These are phyloP conservation scores for Yoshiicerus persimilis DNA, from an alignment of 1,140 invertebrate genomes.

Conservation along the genomic window DNA sequence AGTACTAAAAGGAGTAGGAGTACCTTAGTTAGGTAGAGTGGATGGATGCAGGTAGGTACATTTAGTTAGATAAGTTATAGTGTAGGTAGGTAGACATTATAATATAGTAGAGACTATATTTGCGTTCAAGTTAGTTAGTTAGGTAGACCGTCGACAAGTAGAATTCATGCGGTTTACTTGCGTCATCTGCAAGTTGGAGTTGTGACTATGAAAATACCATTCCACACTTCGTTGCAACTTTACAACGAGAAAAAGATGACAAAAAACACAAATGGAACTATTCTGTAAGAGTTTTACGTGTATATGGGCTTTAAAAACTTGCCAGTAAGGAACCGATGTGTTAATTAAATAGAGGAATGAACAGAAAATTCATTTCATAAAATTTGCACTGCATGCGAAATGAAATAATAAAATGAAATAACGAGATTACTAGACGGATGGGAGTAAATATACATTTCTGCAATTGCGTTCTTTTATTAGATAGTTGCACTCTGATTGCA, in stretches of 20 bases:
- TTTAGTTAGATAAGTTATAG: neutral
- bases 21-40: neutral
- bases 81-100: neutral
- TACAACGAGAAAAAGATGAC: neutral
- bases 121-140: neutral
- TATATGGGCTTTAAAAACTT: neutral
- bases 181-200: neutral
- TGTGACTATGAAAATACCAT: neutral
- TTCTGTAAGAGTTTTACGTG: neutral
- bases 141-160: neutral
- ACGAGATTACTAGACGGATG: too few species aligned
- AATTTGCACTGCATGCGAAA: too few species aligned
- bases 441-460: too few species aligned
- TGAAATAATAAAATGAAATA: too few species aligned
- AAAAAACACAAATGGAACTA: neutral
- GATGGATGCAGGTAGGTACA: neutral
- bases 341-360: too few species aligned
- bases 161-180: neutral
- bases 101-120: neutral
- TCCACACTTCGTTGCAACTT: neutral
- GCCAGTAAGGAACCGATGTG: too few species aligned
- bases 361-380: too few species aligned
- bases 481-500: neutral
- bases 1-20: neutral
- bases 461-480: neutral